These are phyloP conservation scores for Cheilosia vulpina DNA, from an alignment of 2,888 invertebrate species.

Conservation along the genomic window DNA sequence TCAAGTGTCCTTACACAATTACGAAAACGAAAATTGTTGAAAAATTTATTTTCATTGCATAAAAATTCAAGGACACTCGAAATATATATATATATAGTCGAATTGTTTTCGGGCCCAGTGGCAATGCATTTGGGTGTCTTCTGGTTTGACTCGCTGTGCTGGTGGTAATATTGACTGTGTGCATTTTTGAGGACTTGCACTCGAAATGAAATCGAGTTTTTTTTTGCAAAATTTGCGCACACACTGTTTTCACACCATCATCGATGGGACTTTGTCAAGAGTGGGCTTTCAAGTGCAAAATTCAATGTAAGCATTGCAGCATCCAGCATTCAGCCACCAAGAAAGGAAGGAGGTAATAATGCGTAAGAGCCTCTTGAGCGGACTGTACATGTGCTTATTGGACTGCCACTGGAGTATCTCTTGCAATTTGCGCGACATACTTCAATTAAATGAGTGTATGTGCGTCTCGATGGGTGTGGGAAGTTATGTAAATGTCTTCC, in stretches of 20 bases:
- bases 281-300: constrained; percentile 40
- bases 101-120: constrained; percentile 4
- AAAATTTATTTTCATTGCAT: constrained; percentile 64
- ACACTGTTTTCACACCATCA: constrained; percentile 65
- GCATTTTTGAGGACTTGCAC: constrained; percentile 61
- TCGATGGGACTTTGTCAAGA: constrained; percentile 40
- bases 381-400: constrained; percentile 40
- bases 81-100: constrained; percentile 33
- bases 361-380: constrained; percentile 63
- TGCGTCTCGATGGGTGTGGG: constrained; percentile 27
- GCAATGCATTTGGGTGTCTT: neutral
- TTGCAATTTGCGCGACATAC: constrained; percentile 21
- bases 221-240: constrained; percentile 40
- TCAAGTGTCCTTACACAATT: constrained; percentile 71
- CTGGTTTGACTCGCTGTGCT: constrained; percentile 1
- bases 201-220: constrained; percentile 36
- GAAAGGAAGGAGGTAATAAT: constrained; percentile 74
- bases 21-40: constrained; percentile 41
- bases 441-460: constrained; percentile 16
- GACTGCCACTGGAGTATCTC: constrained; percentile 36
- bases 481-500: constrained; percentile 18
- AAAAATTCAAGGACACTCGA: constrained; percentile 66
- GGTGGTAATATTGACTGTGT: constrained; percentile 11
- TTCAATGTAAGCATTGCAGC: constrained; percentile 49
- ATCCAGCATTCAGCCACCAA: constrained; percentile 37